Evolutionary conservation across 2,113 vertebrate species (phyloP).

Genomic region (Notothenia rossii): DNA sequence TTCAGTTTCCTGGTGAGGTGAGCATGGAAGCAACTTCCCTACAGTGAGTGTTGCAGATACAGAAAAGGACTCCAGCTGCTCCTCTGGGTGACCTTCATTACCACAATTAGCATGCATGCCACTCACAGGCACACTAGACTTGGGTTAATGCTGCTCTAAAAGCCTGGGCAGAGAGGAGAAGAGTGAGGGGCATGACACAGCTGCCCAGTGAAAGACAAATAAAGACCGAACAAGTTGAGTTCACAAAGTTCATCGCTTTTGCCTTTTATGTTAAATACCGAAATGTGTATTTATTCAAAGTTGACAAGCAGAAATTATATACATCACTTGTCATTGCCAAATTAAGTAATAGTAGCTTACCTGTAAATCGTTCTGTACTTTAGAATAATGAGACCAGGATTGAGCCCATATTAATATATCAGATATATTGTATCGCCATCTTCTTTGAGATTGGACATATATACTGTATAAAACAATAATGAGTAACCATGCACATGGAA

Average conservation of each 20-base stretch:
- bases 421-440: background rate
- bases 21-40: constrained; percentile 55
- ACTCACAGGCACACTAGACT: constrained; percentile 64
- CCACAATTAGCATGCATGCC: constrained; percentile 80
- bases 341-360: background rate
- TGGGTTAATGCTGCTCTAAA: constrained; percentile 22
- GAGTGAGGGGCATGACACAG: background rate
- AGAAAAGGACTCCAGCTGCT: constrained; percentile 78
- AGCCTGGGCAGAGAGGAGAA: constrained; percentile 2
- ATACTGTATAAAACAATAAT: constrained; percentile 3
- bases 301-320: background rate
- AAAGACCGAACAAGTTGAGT: too few species aligned
- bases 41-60: constrained; percentile 74
- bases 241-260: too few species aligned
- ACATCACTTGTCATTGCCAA: too few species aligned
- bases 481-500: constrained; percentile 7
- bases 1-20: constrained; percentile 62
- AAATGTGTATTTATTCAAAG: background rate
- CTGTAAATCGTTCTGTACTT: background rate
- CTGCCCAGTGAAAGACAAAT: background rate
- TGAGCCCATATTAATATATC: constrained; percentile 17
- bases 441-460: background rate
- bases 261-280: background rate
- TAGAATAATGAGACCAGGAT: background rate
- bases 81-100: constrained; percentile 83